A percentile compares a stretch with the other conserved stretches of the same genome.
These are phyloP conservation scores for Agrochola lota DNA, from an alignment of 2,888 invertebrate genomes.

Conservation along the genomic window DNA sequence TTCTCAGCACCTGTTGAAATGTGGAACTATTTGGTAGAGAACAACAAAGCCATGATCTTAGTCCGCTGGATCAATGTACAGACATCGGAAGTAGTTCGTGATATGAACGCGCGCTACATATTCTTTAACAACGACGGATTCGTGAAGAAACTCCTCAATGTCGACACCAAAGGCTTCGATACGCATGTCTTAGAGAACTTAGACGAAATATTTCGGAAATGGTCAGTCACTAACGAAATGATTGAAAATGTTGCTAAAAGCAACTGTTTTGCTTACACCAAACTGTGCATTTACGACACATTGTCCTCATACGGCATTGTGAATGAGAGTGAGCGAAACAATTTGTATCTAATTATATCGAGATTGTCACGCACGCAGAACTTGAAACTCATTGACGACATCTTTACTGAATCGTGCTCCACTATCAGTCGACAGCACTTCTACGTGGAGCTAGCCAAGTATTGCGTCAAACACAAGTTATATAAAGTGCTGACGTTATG, in stretches of 20 bases:
- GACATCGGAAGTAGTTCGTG: slow-evolving; percentile 87
- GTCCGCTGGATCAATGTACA: slow-evolving; percentile 91
- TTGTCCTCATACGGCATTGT: slow-evolving; percentile 92
- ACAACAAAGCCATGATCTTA: slow-evolving; percentile 91
- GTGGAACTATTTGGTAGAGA: slow-evolving; percentile 91
- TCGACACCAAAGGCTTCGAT: slow-evolving; percentile 85
- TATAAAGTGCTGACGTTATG: slow-evolving; percentile 89
- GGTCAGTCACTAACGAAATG: slow-evolving; percentile 91
- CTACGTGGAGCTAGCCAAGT: slow-evolving; percentile 88
- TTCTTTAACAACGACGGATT: slow-evolving; percentile 87
- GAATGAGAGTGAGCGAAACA: slow-evolving; percentile 89
- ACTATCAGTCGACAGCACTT: slow-evolving; percentile 88
- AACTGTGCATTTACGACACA: slow-evolving; percentile 91
- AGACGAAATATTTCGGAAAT: slow-evolving; percentile 88
- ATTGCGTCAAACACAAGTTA: slow-evolving; percentile 88
- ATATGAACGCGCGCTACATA: slow-evolving; percentile 86
- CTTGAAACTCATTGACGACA: slow-evolving; percentile 88
- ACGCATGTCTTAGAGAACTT: slow-evolving; percentile 83
- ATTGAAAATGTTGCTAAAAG: slow-evolving; percentile 87
- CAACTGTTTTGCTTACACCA: slow-evolving; percentile 87
- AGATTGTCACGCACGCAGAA: slow-evolving; percentile 91
- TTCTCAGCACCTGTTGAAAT: slow-evolving; percentile 89
- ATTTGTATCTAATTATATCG: slow-evolving; percentile 90
- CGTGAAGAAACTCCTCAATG: slow-evolving; percentile 83
- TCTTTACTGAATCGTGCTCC: slow-evolving; percentile 88